Base-by-base conservation (phyloP, 1,140 invertebrate genomes). In the Drosophila orena region DNA sequence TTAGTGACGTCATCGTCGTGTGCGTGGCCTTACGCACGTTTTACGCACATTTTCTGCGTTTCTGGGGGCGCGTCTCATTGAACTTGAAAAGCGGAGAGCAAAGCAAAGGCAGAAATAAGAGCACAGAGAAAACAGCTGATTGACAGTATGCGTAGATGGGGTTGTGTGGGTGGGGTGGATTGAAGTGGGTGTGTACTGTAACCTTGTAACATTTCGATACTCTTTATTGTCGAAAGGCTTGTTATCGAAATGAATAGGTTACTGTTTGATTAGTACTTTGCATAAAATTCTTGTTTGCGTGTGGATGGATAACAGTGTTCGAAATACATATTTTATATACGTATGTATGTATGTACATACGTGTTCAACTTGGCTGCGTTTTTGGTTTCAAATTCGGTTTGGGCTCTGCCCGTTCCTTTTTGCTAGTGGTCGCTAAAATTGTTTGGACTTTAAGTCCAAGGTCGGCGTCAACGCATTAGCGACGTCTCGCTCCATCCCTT, bases 11-110 rank as follows among this genome's bases (percentile, higher is more conserved):
- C 80, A 83, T 58, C 40, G 27, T 59, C 71, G 69, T 38, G 68
- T 83, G 76, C 80, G 71, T 79, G 34, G 68, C 55, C 66, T 46
- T 71, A 72, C 57, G 70, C 62, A 71, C 80, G 56, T 62, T 76
- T 64, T 80, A 79, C 79, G 79, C 79, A 81, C 58, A 44, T 71
- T 76, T 73, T 56, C 43, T 77, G 37, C 40, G 17, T 24, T 66
- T 78, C 57, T 74, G 79, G 79, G 80, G 79, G 79, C 79, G 76
- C 76, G 80, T 84, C 80, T 60, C 72, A 50, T 74, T 64, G 79
- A 83, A 61, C 73, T 52, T 35, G 56, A 74, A 62, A 65, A 53
- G 56, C 54, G 2, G 27, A 34, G 40, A 59, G 55, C 38, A 60
- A 64, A 60, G 38, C 55, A 44, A 44, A 62, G 27, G 22, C 14